phyloP scores from a whole-genome alignment of 2,797 vertebrate genomes.

The Echeneis naucrates region DNA sequence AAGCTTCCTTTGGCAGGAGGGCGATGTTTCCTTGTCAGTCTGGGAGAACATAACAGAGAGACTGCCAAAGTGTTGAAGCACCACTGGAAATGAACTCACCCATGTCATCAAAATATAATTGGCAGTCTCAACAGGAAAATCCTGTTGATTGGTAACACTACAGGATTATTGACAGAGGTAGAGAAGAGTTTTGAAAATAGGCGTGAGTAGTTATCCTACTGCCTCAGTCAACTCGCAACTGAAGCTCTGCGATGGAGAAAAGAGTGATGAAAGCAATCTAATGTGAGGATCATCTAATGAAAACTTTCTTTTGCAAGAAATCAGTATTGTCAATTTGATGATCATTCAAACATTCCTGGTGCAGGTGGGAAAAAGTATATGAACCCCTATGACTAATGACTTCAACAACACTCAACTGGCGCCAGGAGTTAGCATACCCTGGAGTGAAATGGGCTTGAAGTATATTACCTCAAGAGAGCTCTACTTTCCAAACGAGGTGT shows the following conservation, averaged over 20 bases:
- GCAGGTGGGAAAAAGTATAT: too few relatives aligned
- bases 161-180: background rate
- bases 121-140: conserved; percentile 4
- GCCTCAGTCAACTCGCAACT: background rate
- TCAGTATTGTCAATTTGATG: background rate
- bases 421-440: too few relatives aligned
- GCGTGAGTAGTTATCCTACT: background rate
- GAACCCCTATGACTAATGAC: too few relatives aligned
- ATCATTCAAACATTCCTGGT: too few relatives aligned
- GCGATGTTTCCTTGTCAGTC: conserved; percentile 32
- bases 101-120: conserved; percentile 19
- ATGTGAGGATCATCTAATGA: background rate
- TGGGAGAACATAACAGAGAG: conserved; percentile 21
- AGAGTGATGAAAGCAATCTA: background rate
- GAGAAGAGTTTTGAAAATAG: background rate
- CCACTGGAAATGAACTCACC: conserved; percentile 13
- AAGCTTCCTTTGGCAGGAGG: conserved; percentile 53
- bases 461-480: too few relatives aligned
- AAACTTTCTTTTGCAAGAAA: background rate
- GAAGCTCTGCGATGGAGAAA: conserved; percentile 2
- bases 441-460: too few relatives aligned
- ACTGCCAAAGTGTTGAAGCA: conserved; percentile 21
- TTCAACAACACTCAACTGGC: too few relatives aligned
- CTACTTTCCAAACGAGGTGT: too few relatives aligned
- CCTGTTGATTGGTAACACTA: conserved; percentile 5